phyloP scores from a whole-genome alignment of 1,140 invertebrate species.

The Drosophila ogumai region DNA sequence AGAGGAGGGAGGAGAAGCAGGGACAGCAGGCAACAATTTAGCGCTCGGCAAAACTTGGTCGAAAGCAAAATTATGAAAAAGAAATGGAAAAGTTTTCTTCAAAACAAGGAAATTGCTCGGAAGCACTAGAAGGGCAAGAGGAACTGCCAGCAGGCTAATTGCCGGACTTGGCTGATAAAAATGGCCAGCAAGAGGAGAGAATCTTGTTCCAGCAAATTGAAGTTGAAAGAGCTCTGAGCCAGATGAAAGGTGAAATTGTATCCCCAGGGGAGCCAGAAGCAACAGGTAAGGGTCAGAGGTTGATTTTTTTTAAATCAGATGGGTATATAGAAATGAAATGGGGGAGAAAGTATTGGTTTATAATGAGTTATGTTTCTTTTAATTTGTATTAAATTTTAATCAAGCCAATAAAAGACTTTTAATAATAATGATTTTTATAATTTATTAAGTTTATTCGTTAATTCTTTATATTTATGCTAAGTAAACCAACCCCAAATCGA shows the following conservation, averaged over 20 bases:
- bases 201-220: slow-evolving; percentile 9
- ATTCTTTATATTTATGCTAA: background rate
- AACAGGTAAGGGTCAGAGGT: slow-evolving; percentile 21
- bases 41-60: slow-evolving; percentile 33
- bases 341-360: slow-evolving; percentile 2
- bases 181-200: slow-evolving; percentile 11
- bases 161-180: slow-evolving; percentile 26
- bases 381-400: background rate
- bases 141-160: slow-evolving; percentile 43
- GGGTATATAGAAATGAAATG: background rate
- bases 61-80: slow-evolving; percentile 40
- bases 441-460: background rate
- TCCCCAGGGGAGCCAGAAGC: slow-evolving; percentile 12
- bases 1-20: background rate
- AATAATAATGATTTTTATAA: too few relatives aligned
- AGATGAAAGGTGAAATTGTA: slow-evolving; percentile 39
- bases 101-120: slow-evolving; percentile 44
- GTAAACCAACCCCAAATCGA: too few relatives aligned
- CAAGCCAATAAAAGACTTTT: background rate
- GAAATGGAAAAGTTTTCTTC: slow-evolving; percentile 40
- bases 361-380: background rate
- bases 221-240: slow-evolving; percentile 2
- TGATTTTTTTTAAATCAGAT: background rate
- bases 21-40: slow-evolving; percentile 19
- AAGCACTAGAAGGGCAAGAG: slow-evolving; percentile 15